Base-by-base conservation (phyloP, 1,140 invertebrate species). In the Eubasilissa regina region DNA sequence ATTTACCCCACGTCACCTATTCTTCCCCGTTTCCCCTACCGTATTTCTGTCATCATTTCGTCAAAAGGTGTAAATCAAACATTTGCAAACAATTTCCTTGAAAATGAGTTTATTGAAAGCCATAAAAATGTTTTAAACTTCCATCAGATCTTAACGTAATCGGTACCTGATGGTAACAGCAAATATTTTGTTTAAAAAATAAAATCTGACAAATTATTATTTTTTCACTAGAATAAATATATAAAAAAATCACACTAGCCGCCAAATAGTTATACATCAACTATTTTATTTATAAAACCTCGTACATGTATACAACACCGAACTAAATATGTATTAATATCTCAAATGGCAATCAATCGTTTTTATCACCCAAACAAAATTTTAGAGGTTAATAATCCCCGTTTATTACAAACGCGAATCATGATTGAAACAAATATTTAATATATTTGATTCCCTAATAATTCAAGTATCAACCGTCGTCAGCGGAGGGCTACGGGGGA, bases 1-100 rank as follows among this genome's bases (percentile, higher is more conserved):
- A 60, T 48, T 72, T 77, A 64, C 89, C 89, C 89, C 85, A 87
- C 87, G 84, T 85, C 86, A 85, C 85, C 86, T 86, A 60, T 70
- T 51, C 74, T 68, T 19, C 62, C 58, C 73, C 62, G 51, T 48
- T 68, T 66, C 80, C 66, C 58, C 53, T 35, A 77, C 77, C 60
- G 45, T 64, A 70, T 73, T 78, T 55, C 81, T 82, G 81, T 82
- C 81, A 82, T 78, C 81, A 75, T 80, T 78, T 80, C 81, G 81
- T 82, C 81, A 80, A 78, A 82, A 80, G 81, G 78, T 82, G 81
- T 72, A 82, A 82, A 80, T 73, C 81, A 82, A 82, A 82, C 80
- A 82, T 82, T 82, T 82, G 78, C 81, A 19, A 17, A 70, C 35
- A 72, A 82, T 78, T 80, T 82, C 66, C 15, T 44, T 21, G 43